phyloP scores from a whole-genome alignment of 2,797 vertebrate genomes.

The Heteromormyrus szaboi region DNA sequence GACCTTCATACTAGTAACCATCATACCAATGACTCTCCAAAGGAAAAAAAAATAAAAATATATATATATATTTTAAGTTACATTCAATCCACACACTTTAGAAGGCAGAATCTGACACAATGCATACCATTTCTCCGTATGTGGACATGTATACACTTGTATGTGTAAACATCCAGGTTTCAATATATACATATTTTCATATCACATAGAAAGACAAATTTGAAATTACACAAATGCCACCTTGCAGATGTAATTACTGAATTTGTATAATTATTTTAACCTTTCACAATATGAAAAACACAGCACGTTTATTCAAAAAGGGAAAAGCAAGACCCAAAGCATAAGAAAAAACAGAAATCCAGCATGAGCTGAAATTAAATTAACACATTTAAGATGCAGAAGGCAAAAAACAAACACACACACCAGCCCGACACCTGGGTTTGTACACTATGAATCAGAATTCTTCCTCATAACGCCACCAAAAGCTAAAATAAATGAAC shows the following conservation, averaged over 20 bases:
- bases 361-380: neutral
- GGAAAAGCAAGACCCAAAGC: neutral
- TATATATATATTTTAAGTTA: slow-evolving; percentile 17
- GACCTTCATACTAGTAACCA: neutral
- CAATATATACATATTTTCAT: slow-evolving; percentile 16
- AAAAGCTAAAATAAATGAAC: neutral
- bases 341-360: neutral
- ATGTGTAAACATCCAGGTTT: slow-evolving; percentile 17
- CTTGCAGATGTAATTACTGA: neutral
- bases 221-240: neutral
- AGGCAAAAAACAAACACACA: neutral
- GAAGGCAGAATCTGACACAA: slow-evolving; percentile 26
- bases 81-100: slow-evolving; percentile 29
- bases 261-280: slow-evolving; percentile 1
- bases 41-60: neutral
- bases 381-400: neutral
- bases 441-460: neutral
- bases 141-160: slow-evolving; percentile 23
- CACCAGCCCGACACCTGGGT: neutral
- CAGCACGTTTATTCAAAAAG: neutral
- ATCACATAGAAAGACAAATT: slow-evolving; percentile 5
- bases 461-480: neutral
- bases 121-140: slow-evolving; percentile 12
- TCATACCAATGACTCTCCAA: neutral
- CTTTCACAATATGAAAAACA: slow-evolving; percentile 12